Conservation (phyloP, 2,888 invertebrate species). For the Carpatolechia fugitivella region DNA sequence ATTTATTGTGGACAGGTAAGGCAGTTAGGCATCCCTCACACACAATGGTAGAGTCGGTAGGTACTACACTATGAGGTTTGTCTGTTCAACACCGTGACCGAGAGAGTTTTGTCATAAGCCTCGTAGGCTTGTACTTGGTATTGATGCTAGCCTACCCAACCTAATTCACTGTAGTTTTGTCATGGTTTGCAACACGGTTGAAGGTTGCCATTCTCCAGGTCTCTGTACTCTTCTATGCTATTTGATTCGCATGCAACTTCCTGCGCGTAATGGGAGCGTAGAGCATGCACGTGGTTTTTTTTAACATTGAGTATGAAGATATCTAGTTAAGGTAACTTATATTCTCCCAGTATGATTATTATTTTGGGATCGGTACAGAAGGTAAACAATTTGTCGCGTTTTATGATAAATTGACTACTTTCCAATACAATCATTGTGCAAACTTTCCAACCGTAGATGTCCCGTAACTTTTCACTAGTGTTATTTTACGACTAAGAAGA, state of each 20-base stretch:
- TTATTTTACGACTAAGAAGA: too few species aligned
- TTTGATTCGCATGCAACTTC: constrained; percentile 6
- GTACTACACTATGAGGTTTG: constrained; percentile 32
- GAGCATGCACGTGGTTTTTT: neutral
- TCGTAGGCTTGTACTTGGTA: constrained; percentile 13
- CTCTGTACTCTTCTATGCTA: neutral
- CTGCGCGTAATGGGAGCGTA: neutral
- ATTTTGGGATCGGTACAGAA: too few species aligned
- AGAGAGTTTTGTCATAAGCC: constrained; percentile 43
- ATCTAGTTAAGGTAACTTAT: neutral
- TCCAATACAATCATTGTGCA: neutral
- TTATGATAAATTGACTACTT: too few species aligned
- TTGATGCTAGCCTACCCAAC: neutral
- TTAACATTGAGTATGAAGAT: too few species aligned
- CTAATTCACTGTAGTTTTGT: constrained; percentile 16
- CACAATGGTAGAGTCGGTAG: neutral
- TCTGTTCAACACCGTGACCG: constrained; percentile 56
- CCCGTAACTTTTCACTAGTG: too few species aligned
- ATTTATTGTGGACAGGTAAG: neutral
- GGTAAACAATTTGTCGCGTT: too few species aligned
- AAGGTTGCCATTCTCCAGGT: neutral
- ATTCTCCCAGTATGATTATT: too few species aligned
- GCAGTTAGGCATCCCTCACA: neutral
- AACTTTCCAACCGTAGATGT: neutral
- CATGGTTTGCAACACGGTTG: constrained; percentile 11